phyloP scores from a whole-genome alignment of 2,113 vertebrate species.

The Percina caprodes region DNA sequence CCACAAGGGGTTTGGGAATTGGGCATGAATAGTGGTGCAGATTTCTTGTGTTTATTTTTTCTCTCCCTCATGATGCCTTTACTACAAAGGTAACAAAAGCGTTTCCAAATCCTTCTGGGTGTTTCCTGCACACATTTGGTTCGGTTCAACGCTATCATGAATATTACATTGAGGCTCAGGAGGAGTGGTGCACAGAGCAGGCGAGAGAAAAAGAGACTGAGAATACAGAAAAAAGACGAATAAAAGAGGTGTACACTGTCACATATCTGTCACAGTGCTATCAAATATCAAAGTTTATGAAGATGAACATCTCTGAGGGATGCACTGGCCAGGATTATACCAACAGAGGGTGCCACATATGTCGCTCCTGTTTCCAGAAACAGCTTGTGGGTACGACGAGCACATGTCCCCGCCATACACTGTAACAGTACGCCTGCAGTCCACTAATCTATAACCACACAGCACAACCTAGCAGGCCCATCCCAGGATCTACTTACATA shows the following conservation, averaged over 20 bases:
- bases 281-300: conserved; percentile 36
- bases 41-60: conserved; percentile 12
- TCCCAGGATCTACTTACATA: conserved; percentile 50
- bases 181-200: conserved; percentile 8
- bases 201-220: conserved; percentile 12
- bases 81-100: conserved; percentile 46
- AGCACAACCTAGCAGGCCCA: not conserved
- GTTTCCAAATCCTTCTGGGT: conserved; percentile 39
- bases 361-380: conserved; percentile 47
- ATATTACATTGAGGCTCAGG: conserved; percentile 60
- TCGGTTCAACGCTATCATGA: conserved; percentile 49
- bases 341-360: conserved; percentile 65
- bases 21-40: not conserved
- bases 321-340: conserved; percentile 34
- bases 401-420: conserved; percentile 40
- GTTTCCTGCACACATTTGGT: conserved; percentile 30
- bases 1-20: not conserved
- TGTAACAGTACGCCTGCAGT: conserved; percentile 48
- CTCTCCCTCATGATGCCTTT: conserved; percentile 31
- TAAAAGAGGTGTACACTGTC: not conserved
- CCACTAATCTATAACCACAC: conserved; percentile 60
- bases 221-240: conserved; percentile 4
- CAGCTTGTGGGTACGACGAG: conserved; percentile 53
- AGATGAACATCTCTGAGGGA: conserved; percentile 46
- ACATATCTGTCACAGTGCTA: conserved; percentile 26